Evolutionary conservation across 2,113 vertebrate genomes (phyloP).

Genomic region (Saguinus midas): DNA sequence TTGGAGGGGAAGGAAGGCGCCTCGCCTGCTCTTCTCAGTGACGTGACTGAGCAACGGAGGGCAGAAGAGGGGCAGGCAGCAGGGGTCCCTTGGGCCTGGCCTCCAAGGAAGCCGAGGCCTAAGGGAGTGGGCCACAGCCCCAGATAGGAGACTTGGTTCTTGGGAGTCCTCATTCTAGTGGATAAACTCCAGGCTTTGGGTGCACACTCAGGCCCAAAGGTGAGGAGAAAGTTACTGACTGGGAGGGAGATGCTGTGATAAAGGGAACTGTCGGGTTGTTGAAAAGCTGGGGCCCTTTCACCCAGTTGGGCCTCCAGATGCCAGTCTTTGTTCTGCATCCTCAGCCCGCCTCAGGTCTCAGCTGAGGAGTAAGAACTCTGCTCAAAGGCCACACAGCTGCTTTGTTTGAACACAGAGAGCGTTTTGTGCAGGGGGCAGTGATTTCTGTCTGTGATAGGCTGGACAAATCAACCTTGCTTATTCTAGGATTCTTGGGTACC

Average conservation of each 20-base stretch:
- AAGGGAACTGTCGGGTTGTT: not conserved
- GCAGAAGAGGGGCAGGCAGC: constrained; percentile 4
- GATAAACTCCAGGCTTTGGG: not conserved
- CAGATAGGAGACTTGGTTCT: not conserved
- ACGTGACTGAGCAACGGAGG: not conserved
- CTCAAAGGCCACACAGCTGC: not conserved
- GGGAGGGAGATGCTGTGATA: not conserved
- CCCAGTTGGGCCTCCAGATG: constrained; percentile 20
- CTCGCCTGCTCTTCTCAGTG: constrained; percentile 10
- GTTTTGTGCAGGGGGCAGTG: constrained; percentile 22
- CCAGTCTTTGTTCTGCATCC: constrained; percentile 60
- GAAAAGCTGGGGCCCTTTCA: constrained; percentile 17
- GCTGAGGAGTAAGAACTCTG: not conserved
- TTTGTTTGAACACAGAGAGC: constrained; percentile 56
- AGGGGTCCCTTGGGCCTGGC: not conserved
- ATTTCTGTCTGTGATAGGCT: constrained; percentile 18
- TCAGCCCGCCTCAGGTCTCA: not conserved
- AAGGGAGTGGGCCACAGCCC: not conserved
- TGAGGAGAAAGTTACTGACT: constrained; percentile 43
- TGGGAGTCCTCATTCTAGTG: constrained; percentile 13
- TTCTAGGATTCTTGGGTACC: not conserved
- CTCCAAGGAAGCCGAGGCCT: not conserved
- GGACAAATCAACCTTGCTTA: not conserved
- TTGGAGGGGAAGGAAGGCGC: constrained; percentile 30
- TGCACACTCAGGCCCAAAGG: constrained; percentile 16